A percentile compares a stretch with the other conserved stretches of the same genome.
Conservation (phyloP, 2,888 invertebrate species). For the Oxycera nigricornis region DNA sequence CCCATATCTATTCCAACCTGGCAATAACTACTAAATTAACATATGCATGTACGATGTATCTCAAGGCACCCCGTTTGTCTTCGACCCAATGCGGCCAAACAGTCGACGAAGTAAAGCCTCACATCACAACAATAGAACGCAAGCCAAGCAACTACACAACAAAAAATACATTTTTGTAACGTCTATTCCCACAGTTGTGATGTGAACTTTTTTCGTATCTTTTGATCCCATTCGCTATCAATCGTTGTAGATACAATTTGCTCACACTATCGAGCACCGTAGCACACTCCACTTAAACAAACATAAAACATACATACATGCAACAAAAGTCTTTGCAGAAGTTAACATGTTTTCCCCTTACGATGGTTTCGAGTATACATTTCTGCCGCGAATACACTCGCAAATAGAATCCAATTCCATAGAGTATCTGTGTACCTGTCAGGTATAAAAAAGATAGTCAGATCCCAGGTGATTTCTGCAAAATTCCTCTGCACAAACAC, state of each 20-base stretch:
- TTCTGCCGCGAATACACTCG: too few relatives aligned
- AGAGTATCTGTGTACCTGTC: background rate
- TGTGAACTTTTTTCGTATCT: slow-evolving; percentile 39
- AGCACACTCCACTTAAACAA: background rate
- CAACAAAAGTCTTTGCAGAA: too few relatives aligned
- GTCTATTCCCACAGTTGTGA: slow-evolving; percentile 44
- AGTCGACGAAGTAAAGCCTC: background rate
- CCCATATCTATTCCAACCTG: background rate
- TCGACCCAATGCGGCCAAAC: background rate
- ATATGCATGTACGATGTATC: background rate
- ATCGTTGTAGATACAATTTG: background rate
- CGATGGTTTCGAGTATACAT: too few relatives aligned
- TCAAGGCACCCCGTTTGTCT: background rate
- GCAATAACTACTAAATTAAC: background rate
- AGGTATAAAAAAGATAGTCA: background rate
- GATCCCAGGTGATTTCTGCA: slow-evolving; percentile 25
- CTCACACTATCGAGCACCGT: background rate
- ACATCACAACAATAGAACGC: background rate
- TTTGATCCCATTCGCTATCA: background rate
- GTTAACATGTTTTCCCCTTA: too few relatives aligned
- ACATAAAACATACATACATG: background rate
- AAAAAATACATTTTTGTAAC: slow-evolving; percentile 39
- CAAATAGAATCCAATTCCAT: background rate
- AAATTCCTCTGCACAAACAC: slow-evolving; percentile 11
- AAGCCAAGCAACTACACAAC: slow-evolving; percentile 10